phyloP scores from a whole-genome alignment of 92 coral and sea anemone species.

The Palythoa caribaeorum region DNA sequence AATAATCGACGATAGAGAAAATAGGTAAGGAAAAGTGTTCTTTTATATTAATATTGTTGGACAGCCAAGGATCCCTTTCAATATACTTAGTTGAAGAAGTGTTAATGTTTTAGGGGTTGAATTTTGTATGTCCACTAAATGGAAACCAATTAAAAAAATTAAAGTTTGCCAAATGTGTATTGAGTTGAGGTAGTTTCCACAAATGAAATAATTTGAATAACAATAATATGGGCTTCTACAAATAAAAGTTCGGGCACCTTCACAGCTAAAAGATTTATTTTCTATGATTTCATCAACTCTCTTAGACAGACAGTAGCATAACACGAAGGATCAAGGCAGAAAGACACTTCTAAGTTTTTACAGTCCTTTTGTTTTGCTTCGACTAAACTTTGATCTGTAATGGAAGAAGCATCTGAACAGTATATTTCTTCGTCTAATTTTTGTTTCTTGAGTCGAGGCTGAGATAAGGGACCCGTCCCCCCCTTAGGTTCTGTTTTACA shows the following conservation, averaged over 20 bases:
- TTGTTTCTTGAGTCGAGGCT: constrained; percentile 14
- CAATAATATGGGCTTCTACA: neutral
- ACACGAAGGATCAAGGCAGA: constrained; percentile 74
- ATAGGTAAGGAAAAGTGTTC: no score
- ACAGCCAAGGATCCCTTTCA: no score
- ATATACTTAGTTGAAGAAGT: no score
- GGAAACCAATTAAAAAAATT: no score
- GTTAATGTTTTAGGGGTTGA: no score
- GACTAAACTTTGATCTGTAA: neutral
- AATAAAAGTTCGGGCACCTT: neutral
- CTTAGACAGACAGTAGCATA: constrained; percentile 84
- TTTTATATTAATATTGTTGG: no score
- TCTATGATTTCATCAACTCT: constrained; percentile 77
- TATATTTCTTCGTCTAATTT: constrained; percentile 13
- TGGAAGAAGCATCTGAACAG: neutral
- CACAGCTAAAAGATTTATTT: neutral
- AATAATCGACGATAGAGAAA: no score
- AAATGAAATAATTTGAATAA: no score
- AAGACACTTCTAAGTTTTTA: constrained; percentile 67
- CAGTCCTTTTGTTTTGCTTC: neutral
- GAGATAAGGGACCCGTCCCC: neutral
- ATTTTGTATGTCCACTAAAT: no score
- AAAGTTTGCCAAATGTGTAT: no score
- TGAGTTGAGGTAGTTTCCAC: no score
- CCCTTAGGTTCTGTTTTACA: neutral